A percentile compares a stretch with the other conserved stretches of the same genome.
phyloP scores from a whole-genome alignment of 1,140 invertebrate genomes.

The Pararge aegeria region DNA sequence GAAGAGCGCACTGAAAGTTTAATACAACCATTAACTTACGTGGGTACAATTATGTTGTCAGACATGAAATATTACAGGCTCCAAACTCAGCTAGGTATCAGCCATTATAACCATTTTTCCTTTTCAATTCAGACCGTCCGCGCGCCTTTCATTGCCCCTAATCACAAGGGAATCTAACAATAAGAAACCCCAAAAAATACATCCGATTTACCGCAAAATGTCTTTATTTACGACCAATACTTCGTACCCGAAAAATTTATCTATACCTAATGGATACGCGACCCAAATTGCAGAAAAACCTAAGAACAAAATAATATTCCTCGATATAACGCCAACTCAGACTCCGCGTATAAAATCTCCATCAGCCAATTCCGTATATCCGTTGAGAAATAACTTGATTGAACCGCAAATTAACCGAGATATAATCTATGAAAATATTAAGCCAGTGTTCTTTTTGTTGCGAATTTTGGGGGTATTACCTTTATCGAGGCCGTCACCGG shows the following conservation, averaged over 20 bases:
- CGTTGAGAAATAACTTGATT: slow-evolving; percentile 60
- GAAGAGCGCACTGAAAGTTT: slow-evolving; percentile 63
- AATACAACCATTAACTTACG: slow-evolving; percentile 48
- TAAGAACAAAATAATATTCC: slow-evolving; percentile 59
- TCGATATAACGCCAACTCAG: slow-evolving; percentile 58
- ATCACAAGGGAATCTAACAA: slow-evolving; percentile 8
- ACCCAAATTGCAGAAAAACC: slow-evolving; percentile 53
- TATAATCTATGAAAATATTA: slow-evolving; percentile 81
- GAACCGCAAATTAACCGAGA: slow-evolving; percentile 62
- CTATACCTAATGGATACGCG: slow-evolving; percentile 58
- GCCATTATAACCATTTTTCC: slow-evolving; percentile 39
- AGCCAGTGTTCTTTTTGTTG: slow-evolving; percentile 80
- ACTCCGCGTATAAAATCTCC: slow-evolving; percentile 47
- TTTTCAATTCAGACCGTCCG: slow-evolving; percentile 24
- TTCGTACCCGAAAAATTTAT: slow-evolving; percentile 44
- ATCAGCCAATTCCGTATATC: slow-evolving; percentile 50
- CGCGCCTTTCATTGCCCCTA: slow-evolving; percentile 24
- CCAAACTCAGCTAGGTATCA: slow-evolving; percentile 16
- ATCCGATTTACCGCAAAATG: slow-evolving; percentile 37
- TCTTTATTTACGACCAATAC: slow-evolving; percentile 53
- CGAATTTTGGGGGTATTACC: slow-evolving; percentile 82
- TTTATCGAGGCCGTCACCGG: slow-evolving; percentile 68
- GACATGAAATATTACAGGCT: slow-evolving; percentile 57
- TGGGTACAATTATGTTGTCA: slow-evolving; percentile 65
- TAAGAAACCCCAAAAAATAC: slow-evolving; percentile 13